Evolutionary conservation across 2,113 vertebrate species (phyloP).

Genomic region (Epinephelus moara): DNA sequence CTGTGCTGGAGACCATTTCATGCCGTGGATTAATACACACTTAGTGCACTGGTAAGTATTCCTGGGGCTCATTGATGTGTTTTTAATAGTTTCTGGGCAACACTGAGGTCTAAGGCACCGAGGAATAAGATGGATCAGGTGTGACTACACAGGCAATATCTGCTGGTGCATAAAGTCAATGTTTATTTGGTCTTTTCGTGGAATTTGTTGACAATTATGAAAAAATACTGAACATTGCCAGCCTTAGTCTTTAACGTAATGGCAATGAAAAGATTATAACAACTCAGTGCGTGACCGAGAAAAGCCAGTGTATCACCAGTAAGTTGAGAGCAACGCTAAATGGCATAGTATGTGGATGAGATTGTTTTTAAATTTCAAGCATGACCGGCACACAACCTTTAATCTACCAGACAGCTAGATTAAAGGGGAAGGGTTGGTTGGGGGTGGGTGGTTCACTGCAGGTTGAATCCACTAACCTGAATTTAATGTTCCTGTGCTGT

Average conservation of each 20-base stretch:
- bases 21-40: background rate
- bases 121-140: too few relatives aligned
- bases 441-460: background rate
- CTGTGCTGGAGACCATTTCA: background rate
- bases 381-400: constrained; percentile 1
- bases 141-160: too few relatives aligned
- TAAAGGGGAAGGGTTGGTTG: background rate
- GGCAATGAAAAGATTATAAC: background rate
- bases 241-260: background rate
- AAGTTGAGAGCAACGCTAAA: background rate
- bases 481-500: constrained; percentile 34
- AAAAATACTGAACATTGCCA: background rate
- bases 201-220: background rate
- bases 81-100: too few relatives aligned
- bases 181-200: background rate
- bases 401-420: constrained; percentile 41
- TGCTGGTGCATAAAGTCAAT: background rate
- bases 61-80: too few relatives aligned
- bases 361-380: constrained; percentile 1
- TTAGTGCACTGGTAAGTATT: background rate
- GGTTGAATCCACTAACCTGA: constrained; percentile 34
- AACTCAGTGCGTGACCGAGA: background rate
- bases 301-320: background rate
- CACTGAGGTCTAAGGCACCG: too few relatives aligned
- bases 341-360: constrained; percentile 3